These are phyloP conservation scores for Cosmia pyralina DNA, from an alignment of 2,888 invertebrate genomes.

Conservation along the genomic window DNA sequence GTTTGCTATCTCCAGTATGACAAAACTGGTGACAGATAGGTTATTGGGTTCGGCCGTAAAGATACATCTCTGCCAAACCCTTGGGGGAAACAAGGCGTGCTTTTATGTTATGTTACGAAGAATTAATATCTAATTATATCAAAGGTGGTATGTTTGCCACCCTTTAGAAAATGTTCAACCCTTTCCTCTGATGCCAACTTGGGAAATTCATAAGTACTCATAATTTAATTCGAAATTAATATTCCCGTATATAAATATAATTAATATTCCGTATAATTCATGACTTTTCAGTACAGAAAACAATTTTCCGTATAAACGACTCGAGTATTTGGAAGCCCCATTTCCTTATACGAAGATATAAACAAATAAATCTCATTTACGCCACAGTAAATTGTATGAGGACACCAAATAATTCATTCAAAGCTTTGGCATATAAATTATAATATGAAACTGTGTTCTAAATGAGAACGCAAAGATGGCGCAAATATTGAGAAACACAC, in stretches of 20 bases:
- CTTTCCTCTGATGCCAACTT: neutral
- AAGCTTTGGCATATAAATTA: constrained; percentile 52
- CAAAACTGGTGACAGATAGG: no score
- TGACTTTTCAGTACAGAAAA: constrained; percentile 22
- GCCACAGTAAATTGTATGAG: constrained; percentile 60
- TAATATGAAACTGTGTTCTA: constrained; percentile 26
- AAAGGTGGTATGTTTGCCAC: neutral
- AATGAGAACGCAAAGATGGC: constrained; percentile 19
- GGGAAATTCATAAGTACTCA: neutral
- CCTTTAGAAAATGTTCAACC: neutral
- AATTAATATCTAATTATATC: no score
- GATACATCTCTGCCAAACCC: no score
- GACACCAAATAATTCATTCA: constrained; percentile 56
- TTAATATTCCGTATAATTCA: no score
- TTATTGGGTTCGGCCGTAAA: no score
- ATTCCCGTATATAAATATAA: constrained; percentile 9
- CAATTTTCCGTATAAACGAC: constrained; percentile 35
- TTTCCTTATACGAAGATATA: constrained; percentile 57
- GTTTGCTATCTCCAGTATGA: no score
- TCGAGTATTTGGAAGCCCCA: constrained; percentile 48
- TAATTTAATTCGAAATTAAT: constrained; percentile 33
- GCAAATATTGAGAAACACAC: neutral
- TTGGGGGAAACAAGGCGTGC: no score
- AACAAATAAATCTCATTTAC: constrained; percentile 62
- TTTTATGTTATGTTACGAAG: no score